Evolutionary conservation across 1,140 invertebrate genomes (phyloP).

Genomic region (Temnothorax longispinosus): DNA sequence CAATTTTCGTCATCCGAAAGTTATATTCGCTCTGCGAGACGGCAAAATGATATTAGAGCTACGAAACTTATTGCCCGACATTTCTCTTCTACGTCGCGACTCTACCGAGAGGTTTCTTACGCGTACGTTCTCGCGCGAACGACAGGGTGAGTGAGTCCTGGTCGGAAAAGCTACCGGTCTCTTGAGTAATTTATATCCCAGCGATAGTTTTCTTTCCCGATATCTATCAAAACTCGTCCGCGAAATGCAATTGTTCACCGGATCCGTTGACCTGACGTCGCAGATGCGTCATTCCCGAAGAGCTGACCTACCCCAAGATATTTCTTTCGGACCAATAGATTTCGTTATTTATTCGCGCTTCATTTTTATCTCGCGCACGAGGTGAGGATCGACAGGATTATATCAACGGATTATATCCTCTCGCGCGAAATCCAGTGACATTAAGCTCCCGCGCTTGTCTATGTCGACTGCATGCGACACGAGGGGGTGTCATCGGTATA

Average conservation of each 20-base stretch:
- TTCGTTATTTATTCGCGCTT: slow-evolving; percentile 14
- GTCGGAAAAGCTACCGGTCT: not conserved
- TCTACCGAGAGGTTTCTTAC: not conserved
- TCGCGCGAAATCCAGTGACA: slow-evolving; percentile 17
- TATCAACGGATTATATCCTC: not conserved
- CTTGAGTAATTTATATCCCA: slow-evolving; percentile 4
- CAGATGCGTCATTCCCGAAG: not conserved
- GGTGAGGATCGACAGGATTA: not conserved
- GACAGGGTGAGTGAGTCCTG: not conserved
- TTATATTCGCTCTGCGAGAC: not conserved
- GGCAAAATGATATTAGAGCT: slow-evolving; percentile 3
- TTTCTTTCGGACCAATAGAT: not conserved
- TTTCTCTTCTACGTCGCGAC: slow-evolving; percentile 25
- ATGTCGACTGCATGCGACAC: not conserved
- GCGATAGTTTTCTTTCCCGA: not conserved
- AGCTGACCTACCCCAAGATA: not conserved
- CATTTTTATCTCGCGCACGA: not conserved
- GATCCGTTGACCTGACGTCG: not conserved
- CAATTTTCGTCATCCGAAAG: slow-evolving; percentile 14
- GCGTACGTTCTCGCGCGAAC: not conserved
- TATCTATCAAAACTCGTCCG: not conserved
- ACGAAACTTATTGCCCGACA: slow-evolving; percentile 33
- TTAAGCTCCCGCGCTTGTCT: slow-evolving; percentile 30
- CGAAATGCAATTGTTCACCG: not conserved
- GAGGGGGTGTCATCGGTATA: slow-evolving; percentile 23